Conservation (phyloP, 1,140 invertebrate species). For the Homalodisca vitripennis region DNA sequence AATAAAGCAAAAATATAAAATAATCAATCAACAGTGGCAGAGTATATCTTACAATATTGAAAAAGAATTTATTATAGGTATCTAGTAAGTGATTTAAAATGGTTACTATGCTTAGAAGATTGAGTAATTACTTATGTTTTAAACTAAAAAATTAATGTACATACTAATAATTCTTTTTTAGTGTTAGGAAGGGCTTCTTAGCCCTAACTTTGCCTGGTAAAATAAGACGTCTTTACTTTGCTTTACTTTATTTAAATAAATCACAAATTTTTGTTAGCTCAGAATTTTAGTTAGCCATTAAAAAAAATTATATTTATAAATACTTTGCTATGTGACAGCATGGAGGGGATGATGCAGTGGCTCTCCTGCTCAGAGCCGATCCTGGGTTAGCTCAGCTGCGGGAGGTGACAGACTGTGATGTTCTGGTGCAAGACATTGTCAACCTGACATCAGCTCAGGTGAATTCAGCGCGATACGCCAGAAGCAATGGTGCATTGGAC, state of each 20-base stretch:
- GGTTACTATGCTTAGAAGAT: no score
- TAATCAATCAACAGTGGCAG: no score
- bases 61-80: no score
- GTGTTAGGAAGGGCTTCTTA: not conserved
- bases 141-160: no score
- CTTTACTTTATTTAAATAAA: not conserved
- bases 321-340: not conserved
- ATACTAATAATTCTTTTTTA: no score
- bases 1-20: no score
- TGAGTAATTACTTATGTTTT: no score
- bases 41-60: no score
- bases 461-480: not conserved
- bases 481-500: not conserved
- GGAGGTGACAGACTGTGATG: constrained; percentile 17
- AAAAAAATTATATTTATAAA: not conserved
- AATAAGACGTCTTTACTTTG: not conserved
- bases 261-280: not conserved
- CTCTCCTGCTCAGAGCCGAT: constrained; percentile 22
- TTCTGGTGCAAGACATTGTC: constrained; percentile 20
- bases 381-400: constrained; percentile 11
- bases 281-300: not conserved
- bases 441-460: constrained; percentile 7
- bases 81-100: no score
- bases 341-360: not conserved
- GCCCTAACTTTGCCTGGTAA: not conserved